Evolutionary conservation across 2,888 invertebrate genomes (phyloP).

Genomic region (Steinernema carpocapsae): DNA sequence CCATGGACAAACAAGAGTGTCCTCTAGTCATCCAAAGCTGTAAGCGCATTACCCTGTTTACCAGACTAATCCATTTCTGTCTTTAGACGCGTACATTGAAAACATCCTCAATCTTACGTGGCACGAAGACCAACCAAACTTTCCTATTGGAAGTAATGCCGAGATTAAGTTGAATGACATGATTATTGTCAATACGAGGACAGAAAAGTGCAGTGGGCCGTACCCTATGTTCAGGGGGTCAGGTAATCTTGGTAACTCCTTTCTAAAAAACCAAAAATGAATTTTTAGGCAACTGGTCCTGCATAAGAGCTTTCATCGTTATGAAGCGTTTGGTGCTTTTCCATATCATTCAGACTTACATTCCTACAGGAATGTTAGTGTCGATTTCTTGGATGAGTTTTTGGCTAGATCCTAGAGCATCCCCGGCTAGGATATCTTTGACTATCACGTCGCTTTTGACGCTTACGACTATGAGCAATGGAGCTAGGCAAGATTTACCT

Average conservation of each 20-base stretch:
- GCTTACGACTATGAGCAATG: conserved; percentile 68
- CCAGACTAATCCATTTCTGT: neutral
- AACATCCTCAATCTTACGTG: conserved; percentile 66
- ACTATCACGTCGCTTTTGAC: conserved; percentile 68
- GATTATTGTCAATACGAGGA: conserved; percentile 58
- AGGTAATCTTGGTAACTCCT: conserved; percentile 44
- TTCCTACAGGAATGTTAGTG: conserved; percentile 68
- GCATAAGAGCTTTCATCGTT: conserved; percentile 63
- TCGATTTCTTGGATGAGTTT: conserved; percentile 67
- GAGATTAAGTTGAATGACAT: conserved; percentile 68
- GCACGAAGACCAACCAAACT: conserved; percentile 62
- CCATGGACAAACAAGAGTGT: conserved; percentile 64
- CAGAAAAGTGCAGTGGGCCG: conserved; percentile 56
- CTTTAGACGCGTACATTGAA: conserved; percentile 64
- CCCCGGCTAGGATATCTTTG: conserved; percentile 66
- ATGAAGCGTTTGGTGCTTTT: conserved; percentile 66
- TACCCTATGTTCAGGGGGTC: conserved; percentile 68
- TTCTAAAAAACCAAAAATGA: neutral
- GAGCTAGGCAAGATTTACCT: conserved; percentile 67
- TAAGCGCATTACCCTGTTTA: conserved; percentile 41
- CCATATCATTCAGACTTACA: conserved; percentile 68
- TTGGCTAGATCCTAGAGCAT: conserved; percentile 68
- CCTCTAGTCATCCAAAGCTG: conserved; percentile 67
- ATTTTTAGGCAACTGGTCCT: conserved; percentile 63
- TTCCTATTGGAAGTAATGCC: conserved; percentile 63